A percentile compares a stretch with the other conserved stretches of the same genome.
Conservation (phyloP, 2,888 invertebrate genomes). For the Chalcis sispes region DNA sequence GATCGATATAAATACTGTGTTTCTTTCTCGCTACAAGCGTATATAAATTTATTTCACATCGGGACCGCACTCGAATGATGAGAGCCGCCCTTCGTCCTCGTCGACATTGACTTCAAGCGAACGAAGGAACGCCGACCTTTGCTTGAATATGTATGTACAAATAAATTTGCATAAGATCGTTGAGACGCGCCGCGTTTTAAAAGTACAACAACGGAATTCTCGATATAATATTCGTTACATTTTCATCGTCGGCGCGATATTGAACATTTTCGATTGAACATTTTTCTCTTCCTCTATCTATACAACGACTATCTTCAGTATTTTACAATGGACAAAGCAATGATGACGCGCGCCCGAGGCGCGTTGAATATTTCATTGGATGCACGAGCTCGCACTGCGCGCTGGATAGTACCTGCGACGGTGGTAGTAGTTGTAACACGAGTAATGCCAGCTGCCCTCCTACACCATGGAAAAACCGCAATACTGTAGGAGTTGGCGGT, state of each 20-base stretch:
- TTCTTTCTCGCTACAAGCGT: too few relatives aligned
- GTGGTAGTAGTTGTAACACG: too few relatives aligned
- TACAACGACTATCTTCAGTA: not conserved
- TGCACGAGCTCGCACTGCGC: slow-evolving; percentile 59
- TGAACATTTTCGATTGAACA: slow-evolving; percentile 22
- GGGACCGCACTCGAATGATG: too few relatives aligned
- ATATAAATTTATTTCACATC: too few relatives aligned
- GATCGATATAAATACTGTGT: too few relatives aligned
- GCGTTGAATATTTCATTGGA: slow-evolving; percentile 73
- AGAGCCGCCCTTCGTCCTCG: too few relatives aligned
- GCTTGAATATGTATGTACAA: too few relatives aligned
- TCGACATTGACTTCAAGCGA: too few relatives aligned
- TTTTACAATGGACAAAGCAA: slow-evolving; percentile 62
- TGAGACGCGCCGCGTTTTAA: not conserved
- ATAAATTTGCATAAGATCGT: slow-evolving; percentile 33
- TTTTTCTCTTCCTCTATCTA: slow-evolving; percentile 4
- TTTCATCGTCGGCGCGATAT: slow-evolving; percentile 4
- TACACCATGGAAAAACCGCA: slow-evolving; percentile 41
- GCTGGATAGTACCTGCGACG: not conserved
- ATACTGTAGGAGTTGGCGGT: not conserved
- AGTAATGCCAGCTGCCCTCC: not conserved
- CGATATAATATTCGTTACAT: slow-evolving; percentile 38
- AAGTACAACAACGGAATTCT: too few relatives aligned
- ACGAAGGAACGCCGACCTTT: too few relatives aligned
- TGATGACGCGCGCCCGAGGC: slow-evolving; percentile 69